These are phyloP conservation scores for Leptopilina drosophilae DNA, from an alignment of 2,888 invertebrate genomes.

Conservation along the genomic window DNA sequence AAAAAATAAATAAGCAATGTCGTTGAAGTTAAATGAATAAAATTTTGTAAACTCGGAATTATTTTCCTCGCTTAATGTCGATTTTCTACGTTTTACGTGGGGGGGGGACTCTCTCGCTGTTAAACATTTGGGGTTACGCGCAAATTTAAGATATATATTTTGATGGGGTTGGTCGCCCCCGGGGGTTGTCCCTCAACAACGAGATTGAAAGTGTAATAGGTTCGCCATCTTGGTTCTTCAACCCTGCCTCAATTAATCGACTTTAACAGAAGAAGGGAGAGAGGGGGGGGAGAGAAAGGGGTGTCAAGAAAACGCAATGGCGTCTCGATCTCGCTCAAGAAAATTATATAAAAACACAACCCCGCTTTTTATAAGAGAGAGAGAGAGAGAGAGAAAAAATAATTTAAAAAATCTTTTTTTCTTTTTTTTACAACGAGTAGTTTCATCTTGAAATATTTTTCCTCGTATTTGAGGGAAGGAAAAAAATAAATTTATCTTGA, in stretches of 20 bases:
- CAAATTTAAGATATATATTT: constrained; percentile 50
- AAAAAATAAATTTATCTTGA: too few relatives aligned
- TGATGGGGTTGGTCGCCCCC: constrained; percentile 48
- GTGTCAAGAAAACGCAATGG: constrained; percentile 68
- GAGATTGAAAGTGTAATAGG: constrained; percentile 75
- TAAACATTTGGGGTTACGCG: constrained; percentile 1
- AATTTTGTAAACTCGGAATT: too few relatives aligned
- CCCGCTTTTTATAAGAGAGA: not conserved
- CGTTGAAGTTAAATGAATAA: too few relatives aligned
- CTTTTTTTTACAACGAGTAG: too few relatives aligned
- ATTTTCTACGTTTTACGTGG: not conserved
- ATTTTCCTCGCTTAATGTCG: not conserved
- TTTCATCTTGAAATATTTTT: too few relatives aligned
- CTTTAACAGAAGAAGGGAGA: constrained; percentile 38
- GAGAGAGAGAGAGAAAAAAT: not conserved
- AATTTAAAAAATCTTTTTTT: not conserved
- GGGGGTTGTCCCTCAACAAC: constrained; percentile 53
- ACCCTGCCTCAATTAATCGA: constrained; percentile 73
- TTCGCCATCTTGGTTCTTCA: constrained; percentile 74
- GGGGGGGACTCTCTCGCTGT: not conserved
- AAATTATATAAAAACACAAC: constrained; percentile 46
- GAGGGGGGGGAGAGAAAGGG: constrained; percentile 49
- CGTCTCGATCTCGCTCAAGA: constrained; percentile 57
- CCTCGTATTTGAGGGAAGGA: too few relatives aligned
- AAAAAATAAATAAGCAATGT: too few relatives aligned